A percentile compares a stretch with the other conserved stretches of the same genome.
These are phyloP conservation scores for Callimorpha dominula DNA, from an alignment of 2,888 invertebrate genomes.

Conservation along the genomic window DNA sequence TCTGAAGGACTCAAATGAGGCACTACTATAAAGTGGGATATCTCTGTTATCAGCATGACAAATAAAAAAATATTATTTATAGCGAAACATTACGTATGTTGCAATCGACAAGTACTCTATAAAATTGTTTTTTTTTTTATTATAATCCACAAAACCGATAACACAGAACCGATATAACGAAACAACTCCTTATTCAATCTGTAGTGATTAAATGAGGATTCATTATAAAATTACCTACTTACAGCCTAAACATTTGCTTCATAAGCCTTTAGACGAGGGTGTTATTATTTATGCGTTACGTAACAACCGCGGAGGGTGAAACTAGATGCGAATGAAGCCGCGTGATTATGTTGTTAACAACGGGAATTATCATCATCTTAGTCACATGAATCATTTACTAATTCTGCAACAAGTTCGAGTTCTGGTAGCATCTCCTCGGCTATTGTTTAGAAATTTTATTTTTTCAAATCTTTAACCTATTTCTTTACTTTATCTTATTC, in stretches of 20 bases:
- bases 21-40: too few relatives aligned
- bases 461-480: too few relatives aligned
- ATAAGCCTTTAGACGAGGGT: slow-evolving; percentile 77
- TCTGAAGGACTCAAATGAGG: too few relatives aligned
- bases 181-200: not conserved
- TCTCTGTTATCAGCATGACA: too few relatives aligned
- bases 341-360: slow-evolving; percentile 53
- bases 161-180: too few relatives aligned
- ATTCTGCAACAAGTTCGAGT: slow-evolving; percentile 18
- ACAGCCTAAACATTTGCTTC: slow-evolving; percentile 11
- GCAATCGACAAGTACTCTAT: too few relatives aligned
- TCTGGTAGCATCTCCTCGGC: not conserved
- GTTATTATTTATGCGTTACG: slow-evolving; percentile 70
- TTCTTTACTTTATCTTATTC: too few relatives aligned
- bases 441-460: not conserved
- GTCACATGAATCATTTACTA: slow-evolving; percentile 20
- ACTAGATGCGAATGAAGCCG: slow-evolving; percentile 64
- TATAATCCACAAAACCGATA: too few relatives aligned
- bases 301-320: slow-evolving; percentile 38
- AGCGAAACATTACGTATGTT: too few relatives aligned
- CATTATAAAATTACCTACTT: slow-evolving; percentile 13
- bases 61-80: too few relatives aligned
- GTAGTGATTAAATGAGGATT: not conserved
- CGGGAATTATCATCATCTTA: slow-evolving; percentile 36
- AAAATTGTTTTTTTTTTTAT: too few relatives aligned